Evolutionary conservation across 1,140 invertebrate species (phyloP).

Genomic region (Eurytemora carolleeae): DNA sequence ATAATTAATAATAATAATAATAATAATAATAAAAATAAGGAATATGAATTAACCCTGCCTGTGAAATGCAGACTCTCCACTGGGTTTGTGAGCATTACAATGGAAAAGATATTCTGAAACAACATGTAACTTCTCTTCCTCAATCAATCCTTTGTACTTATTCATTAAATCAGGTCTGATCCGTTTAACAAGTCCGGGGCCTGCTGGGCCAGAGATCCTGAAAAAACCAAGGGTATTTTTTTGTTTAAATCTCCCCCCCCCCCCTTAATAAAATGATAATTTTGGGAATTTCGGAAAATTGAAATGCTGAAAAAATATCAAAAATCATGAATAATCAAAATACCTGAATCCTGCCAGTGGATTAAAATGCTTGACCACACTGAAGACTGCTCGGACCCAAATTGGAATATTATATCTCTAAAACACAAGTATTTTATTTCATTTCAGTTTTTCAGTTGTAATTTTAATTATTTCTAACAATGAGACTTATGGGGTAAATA

Average conservation of each 20-base stretch:
- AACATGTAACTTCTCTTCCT: background rate
- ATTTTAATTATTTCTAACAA: no score
- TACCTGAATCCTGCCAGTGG: conserved; percentile 2
- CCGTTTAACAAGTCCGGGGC: background rate
- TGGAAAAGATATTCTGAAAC: conserved; percentile 9
- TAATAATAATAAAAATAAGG: no score
- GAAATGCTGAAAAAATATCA: background rate
- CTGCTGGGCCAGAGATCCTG: background rate
- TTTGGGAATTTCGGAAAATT: background rate
- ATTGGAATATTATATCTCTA: conserved; percentile 1
- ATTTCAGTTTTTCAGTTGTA: no score
- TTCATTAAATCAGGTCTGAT: background rate
- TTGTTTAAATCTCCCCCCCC: background rate
- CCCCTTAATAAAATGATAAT: background rate
- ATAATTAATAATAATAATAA: no score
- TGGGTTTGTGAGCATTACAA: conserved; percentile 11
- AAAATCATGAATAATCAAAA: background rate
- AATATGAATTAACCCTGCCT: no score
- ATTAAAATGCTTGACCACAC: conserved; percentile 8
- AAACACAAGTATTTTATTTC: no score
- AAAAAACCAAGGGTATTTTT: background rate
- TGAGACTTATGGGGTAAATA: no score
- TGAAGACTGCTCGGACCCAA: conserved; percentile 4
- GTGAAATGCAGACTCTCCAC: background rate
- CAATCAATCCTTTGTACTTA: background rate